These are phyloP conservation scores for Rousettus madagascariensis DNA, from an alignment of 2,797 vertebrate species.

Conservation along the genomic window DNA sequence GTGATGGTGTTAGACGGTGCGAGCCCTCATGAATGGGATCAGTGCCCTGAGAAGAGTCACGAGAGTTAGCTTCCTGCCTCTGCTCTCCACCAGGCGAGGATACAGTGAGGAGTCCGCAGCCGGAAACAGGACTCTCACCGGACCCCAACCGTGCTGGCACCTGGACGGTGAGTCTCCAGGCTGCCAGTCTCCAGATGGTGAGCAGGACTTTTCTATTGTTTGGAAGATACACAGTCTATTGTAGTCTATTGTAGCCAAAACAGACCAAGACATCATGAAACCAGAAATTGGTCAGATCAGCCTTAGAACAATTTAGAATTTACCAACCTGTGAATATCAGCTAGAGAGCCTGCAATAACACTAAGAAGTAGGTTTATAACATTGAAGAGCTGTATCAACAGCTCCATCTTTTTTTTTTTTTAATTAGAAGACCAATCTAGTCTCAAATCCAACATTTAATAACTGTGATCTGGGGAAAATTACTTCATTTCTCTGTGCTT, in stretches of 20 bases:
- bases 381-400: neutral
- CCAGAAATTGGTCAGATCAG: neutral
- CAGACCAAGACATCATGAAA: neutral
- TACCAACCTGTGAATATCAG: neutral
- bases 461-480: neutral
- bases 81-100: neutral
- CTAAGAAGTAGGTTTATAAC: neutral
- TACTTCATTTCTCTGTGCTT: neutral
- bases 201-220: neutral
- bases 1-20: neutral
- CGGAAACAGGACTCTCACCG: neutral
- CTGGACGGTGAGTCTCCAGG: too few species aligned
- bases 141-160: neutral
- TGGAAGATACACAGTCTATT: neutral
- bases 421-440: neutral
- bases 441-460: neutral
- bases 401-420: neutral
- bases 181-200: neutral
- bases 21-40: neutral
- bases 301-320: neutral
- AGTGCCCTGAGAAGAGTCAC: neutral
- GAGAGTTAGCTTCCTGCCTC: neutral
- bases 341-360: neutral
- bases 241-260: neutral
- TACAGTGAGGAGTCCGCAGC: neutral